Evolutionary conservation across 2,113 vertebrate genomes (phyloP).

Genomic region (Myodes glareolus): DNA sequence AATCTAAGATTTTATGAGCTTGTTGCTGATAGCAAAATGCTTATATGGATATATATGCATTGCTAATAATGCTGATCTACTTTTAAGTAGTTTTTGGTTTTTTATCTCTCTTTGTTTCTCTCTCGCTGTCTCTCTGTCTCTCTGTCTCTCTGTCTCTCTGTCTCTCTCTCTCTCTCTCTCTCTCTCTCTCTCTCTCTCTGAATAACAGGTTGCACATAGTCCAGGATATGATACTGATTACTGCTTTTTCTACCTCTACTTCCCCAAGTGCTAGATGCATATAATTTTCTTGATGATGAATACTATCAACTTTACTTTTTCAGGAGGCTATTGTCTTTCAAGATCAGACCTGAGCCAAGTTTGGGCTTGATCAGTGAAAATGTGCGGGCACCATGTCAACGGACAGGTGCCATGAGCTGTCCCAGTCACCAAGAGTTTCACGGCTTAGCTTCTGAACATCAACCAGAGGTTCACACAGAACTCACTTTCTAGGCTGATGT

Average conservation of each 20-base stretch:
- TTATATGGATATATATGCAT: not conserved
- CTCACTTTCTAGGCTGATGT: not conserved
- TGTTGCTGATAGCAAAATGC: conserved; percentile 6
- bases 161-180: not conserved
- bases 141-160: not conserved
- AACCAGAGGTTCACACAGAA: not conserved
- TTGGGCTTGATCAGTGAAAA: not conserved
- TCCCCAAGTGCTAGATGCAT: not conserved
- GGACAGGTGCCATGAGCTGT: not conserved
- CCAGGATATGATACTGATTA: no score
- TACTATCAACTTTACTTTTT: not conserved
- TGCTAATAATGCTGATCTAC: conserved; percentile 8
- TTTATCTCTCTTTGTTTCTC: not conserved
- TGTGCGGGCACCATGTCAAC: not conserved
- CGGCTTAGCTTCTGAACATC: not conserved
- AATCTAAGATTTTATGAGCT: not conserved
- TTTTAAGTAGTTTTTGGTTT: not conserved
- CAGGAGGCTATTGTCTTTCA: not conserved
- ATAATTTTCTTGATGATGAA: not conserved
- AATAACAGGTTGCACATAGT: not conserved
- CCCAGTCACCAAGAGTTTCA: not conserved
- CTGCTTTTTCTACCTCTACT: not conserved
- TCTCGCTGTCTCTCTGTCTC: not conserved
- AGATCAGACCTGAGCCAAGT: not conserved
- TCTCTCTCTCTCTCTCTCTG: not conserved